Evolutionary conservation across 2,888 invertebrate species (phyloP).

Genomic region (Busseola fusca): DNA sequence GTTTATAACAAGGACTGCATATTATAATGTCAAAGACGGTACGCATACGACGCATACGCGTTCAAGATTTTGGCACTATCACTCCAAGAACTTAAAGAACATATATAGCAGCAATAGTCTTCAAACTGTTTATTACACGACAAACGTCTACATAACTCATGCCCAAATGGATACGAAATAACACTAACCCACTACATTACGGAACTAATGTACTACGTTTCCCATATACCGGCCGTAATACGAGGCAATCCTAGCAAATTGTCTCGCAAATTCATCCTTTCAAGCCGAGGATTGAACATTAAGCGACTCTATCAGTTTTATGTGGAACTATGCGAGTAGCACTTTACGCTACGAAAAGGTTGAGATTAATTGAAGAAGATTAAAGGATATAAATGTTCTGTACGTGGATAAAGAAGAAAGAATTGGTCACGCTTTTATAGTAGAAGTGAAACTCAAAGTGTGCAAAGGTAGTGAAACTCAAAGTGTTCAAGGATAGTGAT

Average conservation of each 20-base stretch:
- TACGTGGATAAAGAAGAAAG: conserved; percentile 9
- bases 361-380: conserved; percentile 44
- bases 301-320: conserved; percentile 61
- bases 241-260: conserved; percentile 67
- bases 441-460: conserved; percentile 20
- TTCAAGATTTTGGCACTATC: not conserved
- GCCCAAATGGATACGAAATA: conserved; percentile 55
- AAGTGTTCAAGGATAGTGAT: not conserved
- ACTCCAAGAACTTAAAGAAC: not conserved
- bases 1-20: too few relatives aligned
- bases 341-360: conserved; percentile 47
- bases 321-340: conserved; percentile 57
- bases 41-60: too few relatives aligned
- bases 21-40: too few relatives aligned
- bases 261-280: conserved; percentile 66
- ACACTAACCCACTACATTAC: conserved; percentile 50
- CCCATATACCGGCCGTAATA: conserved; percentile 55
- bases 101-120: conserved; percentile 1
- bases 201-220: conserved; percentile 44
- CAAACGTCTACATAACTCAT: conserved; percentile 42
- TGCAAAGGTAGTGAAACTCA: not conserved
- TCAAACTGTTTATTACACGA: conserved; percentile 28
- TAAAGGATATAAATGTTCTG: conserved; percentile 31
- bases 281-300: conserved; percentile 61
- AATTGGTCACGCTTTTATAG: conserved; percentile 23